Evolutionary conservation across 2,113 vertebrate genomes (phyloP), one percentile per base, ranked within the genome.

Genomic region (Sigmodon hispidus): DNA sequence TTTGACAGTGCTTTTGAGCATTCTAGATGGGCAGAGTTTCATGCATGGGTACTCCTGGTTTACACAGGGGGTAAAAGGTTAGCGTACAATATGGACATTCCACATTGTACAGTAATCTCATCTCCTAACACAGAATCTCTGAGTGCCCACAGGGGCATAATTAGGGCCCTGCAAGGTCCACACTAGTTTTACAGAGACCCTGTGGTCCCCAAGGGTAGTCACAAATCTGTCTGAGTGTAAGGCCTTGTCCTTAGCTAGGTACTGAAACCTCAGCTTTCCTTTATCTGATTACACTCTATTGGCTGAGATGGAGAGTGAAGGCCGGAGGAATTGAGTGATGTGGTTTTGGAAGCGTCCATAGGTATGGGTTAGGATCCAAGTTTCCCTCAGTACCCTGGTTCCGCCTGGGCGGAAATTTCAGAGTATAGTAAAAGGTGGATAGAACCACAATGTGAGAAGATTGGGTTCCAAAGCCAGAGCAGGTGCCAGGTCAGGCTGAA

Each of bases 151-250:
- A 10, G 57, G 10, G 12, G 72, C 1, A 8, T 93, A 77, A 59
- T 7, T 22, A 61, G 79, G 79, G 34, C 19, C 2, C 12, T 43
- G 5, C 26, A n/a, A 29, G 5, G 11, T 21, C 55, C 13, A 15
- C 45, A 12, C 43, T 72, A 10, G 1, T 88, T 75, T n/a, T 52
- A n/a, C 15, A 67, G 40, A 65, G 26, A 22, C 52, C 19, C 45
- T 34, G 34, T 65, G 16, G 57, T 59, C 90, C 29, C 26, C 0
- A 0, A 10, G 15, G 45, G n/a, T 65, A 31, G 55, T 31, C 9
- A 13, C 24, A 75, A 59, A 61, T 65, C 84, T n/a, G 61, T 59
- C 84, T 40, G 45, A 85, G 65, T 59, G 2, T 17, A 21, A n/a
- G 65, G 43, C 63, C 57, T 24, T 55, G 3, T n/a, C 63, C 65